These are phyloP conservation scores for Tauraco hartlaubi DNA, from an alignment of 2,797 vertebrate species.

Conservation along the genomic window DNA sequence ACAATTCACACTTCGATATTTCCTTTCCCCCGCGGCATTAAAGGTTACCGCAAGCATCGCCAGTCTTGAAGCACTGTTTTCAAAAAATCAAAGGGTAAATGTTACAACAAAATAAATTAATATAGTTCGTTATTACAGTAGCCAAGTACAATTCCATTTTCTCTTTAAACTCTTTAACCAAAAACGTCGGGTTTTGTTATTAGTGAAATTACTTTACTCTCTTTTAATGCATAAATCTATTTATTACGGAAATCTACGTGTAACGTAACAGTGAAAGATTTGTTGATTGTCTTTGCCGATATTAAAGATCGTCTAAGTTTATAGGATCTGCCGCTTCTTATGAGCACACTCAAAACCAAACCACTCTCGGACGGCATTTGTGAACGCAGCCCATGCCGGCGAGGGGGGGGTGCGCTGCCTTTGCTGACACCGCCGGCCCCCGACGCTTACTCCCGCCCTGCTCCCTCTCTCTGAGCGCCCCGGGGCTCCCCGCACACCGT, in stretches of 20 bases:
- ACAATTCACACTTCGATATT: not conserved
- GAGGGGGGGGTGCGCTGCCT: not conserved
- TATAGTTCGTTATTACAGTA: not conserved
- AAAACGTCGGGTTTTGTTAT: not conserved
- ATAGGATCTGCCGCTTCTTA: not conserved
- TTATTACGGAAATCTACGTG: not conserved
- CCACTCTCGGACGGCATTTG: fast-evolving
- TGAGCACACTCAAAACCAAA: not conserved
- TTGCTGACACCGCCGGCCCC: not conserved
- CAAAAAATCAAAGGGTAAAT: not conserved
- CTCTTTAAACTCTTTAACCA: not conserved
- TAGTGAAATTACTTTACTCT: not conserved
- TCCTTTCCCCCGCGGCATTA: not conserved
- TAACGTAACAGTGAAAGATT: not conserved
- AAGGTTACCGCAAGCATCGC: not conserved
- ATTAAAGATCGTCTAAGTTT: not conserved
- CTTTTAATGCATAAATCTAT: not conserved
- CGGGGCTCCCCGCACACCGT: not conserved
- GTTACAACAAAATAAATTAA: not conserved
- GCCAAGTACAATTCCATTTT: not conserved
- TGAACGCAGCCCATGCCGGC: not conserved
- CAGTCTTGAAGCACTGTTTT: not conserved
- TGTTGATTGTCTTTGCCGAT: not conserved
- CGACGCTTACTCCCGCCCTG: not conserved
- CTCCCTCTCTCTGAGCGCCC: not conserved